Percentiles rank a stretch among this genome's conserved stretches.
These are phyloP conservation scores for Pseudococcus jackbeardsleyi DNA, from an alignment of 2,888 invertebrate species.

Conservation along the genomic window DNA sequence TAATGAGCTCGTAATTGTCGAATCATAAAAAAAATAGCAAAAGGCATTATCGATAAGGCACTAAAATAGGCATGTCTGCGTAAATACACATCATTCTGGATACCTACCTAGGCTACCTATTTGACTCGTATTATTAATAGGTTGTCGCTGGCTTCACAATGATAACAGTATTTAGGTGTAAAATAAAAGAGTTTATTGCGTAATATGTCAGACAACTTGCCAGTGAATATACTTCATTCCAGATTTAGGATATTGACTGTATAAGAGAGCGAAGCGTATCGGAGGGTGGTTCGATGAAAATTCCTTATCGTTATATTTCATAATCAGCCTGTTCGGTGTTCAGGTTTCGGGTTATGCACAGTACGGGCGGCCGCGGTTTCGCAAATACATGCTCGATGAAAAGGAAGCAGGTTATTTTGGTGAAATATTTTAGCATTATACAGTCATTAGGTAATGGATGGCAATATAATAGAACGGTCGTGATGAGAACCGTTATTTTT, in stretches of 20 bases:
- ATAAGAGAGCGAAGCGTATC: not conserved
- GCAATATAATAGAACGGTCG: slow-evolving; percentile 50
- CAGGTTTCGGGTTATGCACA: not conserved
- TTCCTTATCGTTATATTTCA: slow-evolving; percentile 35
- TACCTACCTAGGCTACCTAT: not conserved
- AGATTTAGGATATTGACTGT: slow-evolving; percentile 14
- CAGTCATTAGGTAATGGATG: slow-evolving; percentile 55
- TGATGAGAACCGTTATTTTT: slow-evolving; percentile 54
- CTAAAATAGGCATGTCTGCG: not conserved
- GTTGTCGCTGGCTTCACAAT: slow-evolving; percentile 36
- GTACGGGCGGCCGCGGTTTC: not conserved
- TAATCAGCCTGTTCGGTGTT: not conserved
- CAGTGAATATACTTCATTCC: slow-evolving; percentile 9
- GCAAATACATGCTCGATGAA: slow-evolving; percentile 34
- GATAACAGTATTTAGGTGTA: slow-evolving; percentile 27
- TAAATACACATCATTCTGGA: not conserved
- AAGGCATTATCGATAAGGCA: not conserved
- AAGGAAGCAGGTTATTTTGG: slow-evolving; percentile 35
- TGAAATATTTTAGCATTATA: slow-evolving; percentile 49
- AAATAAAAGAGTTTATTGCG: slow-evolving; percentile 23
- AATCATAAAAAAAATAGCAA: not conserved
- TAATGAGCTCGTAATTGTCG: not conserved
- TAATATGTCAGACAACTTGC: slow-evolving; percentile 14
- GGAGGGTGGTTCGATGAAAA: not conserved
- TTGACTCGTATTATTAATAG: slow-evolving; percentile 7